phyloP scores from a whole-genome alignment of 2,888 invertebrate genomes.

The Microctonus hyperodae region DNA sequence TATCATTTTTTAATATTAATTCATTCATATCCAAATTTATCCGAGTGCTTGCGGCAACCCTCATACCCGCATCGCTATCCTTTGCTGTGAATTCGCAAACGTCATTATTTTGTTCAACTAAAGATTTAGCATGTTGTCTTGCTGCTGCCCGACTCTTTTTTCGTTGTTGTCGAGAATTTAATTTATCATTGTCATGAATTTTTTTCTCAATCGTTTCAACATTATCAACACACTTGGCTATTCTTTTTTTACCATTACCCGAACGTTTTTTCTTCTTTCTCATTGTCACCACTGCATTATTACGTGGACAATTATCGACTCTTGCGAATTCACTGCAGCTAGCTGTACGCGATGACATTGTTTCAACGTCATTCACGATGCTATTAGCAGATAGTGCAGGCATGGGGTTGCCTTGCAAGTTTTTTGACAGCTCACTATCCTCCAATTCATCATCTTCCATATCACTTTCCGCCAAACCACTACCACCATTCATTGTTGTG shows the following conservation, averaged over 20 bases:
- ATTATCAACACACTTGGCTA: constrained; percentile 24
- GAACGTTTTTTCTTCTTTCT: constrained; percentile 39
- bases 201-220: constrained; percentile 11
- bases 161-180: not conserved
- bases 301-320: constrained; percentile 1
- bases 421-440: constrained; percentile 63
- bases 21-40: constrained; percentile 38
- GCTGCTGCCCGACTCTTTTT: constrained; percentile 1
- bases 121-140: constrained; percentile 28
- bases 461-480: constrained; percentile 34
- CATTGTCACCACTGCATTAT: not conserved
- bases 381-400: constrained; percentile 65
- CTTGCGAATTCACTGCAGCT: constrained; percentile 57
- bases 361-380: constrained; percentile 45
- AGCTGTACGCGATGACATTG: constrained; percentile 48
- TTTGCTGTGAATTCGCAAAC: constrained; percentile 56
- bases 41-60: constrained; percentile 62
- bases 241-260: constrained; percentile 39
- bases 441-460: constrained; percentile 45
- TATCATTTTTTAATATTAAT: not conserved
- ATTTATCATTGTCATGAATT: constrained; percentile 6
- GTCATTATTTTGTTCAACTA: constrained; percentile 34
- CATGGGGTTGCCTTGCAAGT: constrained; percentile 68
- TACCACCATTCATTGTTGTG: constrained; percentile 32
- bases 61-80: constrained; percentile 62